Base-by-base conservation (phyloP, 2,888 invertebrate genomes). In the Macrophya alboannulata region DNA sequence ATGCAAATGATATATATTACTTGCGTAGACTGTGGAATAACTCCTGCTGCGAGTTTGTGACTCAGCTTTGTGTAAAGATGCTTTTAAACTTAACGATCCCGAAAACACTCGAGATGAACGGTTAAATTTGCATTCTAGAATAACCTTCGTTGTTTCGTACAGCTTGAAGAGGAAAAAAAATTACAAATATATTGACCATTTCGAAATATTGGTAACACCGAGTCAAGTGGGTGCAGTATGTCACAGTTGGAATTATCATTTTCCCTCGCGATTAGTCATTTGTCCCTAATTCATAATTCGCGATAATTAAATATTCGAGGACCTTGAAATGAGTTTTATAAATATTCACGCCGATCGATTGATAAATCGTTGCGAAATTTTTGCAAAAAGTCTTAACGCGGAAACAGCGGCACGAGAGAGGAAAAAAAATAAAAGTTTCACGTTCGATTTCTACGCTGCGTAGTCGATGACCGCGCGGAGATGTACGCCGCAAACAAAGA, bases 221-320 rank as follows among this genome's bases (percentile, higher is more conserved):
- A 51, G 17, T 5, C 17, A 12, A 48, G 25, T 68, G 31, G 37
- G 25, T 37, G 31, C n/a, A n/a, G n/a, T 37, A 25, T 25, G 17
- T 37, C 12, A 68, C 17, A 68, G 15, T 1, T 37, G 15, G 68
- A 68, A 37, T 37, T 6, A 68, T 37, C 17, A 37, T 37, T 37
- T 68, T 17, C 37, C 37, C 17, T n/a, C n/a, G n/a, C 17, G 15
- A 37, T 68, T 68, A 37, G 37, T 68, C 37, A 62, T 37, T 1
- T 68, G 37, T 68, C 37, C 68, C 37, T 68, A 25, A 68, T 68
- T 68, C 37, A 12, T 17, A 68, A 31, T 31, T 68, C 68, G 68
- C 37, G 37, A 37, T 6, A 68, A 37, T 25, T 17, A 68, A 37
- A 68, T 37, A 10, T 15, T 12, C 37, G 0, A 31, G 25, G 17